Evolutionary conservation across 2,797 vertebrate genomes (phyloP).

Genomic region (Syndactyla subalaris): DNA sequence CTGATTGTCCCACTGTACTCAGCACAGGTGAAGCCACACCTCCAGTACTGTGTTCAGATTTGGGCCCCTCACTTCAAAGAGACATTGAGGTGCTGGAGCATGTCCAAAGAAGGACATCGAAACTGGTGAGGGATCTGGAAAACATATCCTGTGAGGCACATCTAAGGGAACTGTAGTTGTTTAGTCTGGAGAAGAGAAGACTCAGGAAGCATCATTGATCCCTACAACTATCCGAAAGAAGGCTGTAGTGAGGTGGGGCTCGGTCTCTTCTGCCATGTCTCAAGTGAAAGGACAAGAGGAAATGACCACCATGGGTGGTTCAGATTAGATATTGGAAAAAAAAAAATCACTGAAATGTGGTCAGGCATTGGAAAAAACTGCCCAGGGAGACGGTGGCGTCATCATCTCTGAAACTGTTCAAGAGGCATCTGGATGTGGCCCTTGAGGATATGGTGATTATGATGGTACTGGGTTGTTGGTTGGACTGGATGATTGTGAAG

Average conservation of each 20-base stretch:
- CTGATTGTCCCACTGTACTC: too few species aligned
- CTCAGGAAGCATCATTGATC: background rate
- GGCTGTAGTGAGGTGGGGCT: background rate
- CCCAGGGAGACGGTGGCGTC: background rate
- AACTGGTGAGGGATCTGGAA: background rate
- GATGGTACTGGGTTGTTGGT: background rate
- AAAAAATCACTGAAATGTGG: too few species aligned
- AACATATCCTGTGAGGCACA: background rate
- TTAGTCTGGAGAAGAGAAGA: background rate
- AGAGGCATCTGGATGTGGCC: background rate
- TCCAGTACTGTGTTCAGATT: too few species aligned
- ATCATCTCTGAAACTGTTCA: background rate
- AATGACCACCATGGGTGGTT: background rate
- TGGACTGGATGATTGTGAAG: too few species aligned
- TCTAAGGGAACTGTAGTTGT: background rate
- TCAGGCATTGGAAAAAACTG: background rate
- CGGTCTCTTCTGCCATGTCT: background rate
- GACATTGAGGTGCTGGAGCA: too few species aligned
- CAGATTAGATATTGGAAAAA: background rate
- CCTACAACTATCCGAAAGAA: background rate
- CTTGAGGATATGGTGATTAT: background rate
- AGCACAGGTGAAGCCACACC: too few species aligned
- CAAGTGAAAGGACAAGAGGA: background rate
- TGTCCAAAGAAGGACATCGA: background rate
- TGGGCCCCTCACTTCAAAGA: too few species aligned